Conservation (phyloP, 2,888 invertebrate genomes). For the Tenthredo mesomela region DNA sequence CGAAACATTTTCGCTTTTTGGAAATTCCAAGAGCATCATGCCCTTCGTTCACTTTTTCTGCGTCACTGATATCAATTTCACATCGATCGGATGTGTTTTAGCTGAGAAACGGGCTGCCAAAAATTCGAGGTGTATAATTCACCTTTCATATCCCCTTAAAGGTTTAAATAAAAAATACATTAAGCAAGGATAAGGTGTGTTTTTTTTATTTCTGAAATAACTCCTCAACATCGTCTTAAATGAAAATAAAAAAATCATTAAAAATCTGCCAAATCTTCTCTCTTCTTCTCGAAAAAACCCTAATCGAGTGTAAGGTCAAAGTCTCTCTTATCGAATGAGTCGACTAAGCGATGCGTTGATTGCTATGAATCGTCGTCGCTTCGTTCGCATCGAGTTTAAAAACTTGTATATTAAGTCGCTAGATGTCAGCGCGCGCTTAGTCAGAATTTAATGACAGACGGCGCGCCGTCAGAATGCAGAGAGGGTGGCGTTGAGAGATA, state of each 20-base stretch:
- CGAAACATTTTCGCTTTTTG: no score
- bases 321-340: background rate
- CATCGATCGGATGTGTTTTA: no score
- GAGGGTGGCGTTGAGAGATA: constrained; percentile 36
- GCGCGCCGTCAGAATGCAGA: constrained; percentile 36
- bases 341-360: background rate
- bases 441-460: constrained; percentile 19
- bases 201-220: background rate
- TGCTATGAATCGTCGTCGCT: background rate
- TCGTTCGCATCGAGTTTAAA: background rate
- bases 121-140: no score
- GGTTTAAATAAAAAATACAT: no score
- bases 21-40: no score
- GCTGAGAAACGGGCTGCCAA: no score
- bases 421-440: constrained; percentile 11
- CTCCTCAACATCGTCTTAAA: background rate
- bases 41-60: no score
- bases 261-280: background rate
- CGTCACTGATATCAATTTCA: no score
- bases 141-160: no score
- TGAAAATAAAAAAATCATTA: background rate
- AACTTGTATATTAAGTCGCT: background rate
- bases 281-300: background rate
- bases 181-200: background rate
- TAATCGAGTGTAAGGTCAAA: background rate